Base-by-base conservation (phyloP, 2,797 vertebrate species). In the Ceyx erithaca region DNA sequence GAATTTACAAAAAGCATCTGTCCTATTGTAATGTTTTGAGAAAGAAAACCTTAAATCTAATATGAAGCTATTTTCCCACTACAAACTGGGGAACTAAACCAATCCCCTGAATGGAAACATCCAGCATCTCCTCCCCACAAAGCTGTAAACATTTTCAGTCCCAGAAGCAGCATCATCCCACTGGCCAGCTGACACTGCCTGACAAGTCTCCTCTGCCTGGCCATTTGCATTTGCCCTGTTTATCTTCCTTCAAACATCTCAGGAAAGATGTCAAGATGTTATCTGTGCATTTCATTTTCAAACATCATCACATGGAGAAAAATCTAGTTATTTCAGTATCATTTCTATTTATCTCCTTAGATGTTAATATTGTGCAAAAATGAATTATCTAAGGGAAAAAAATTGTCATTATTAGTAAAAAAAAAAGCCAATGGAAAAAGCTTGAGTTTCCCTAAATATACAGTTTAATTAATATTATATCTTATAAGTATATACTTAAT, bases 231-330 rank as follows among this genome's bases (percentile, higher is more conserved):
- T 80, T 52, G 43, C 81, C 81, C 72, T 82, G 43, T 52, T 90
- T 78, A 90, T 93, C 72, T 91, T 92, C 76, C 72, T 93, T 95
- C 92, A 90, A 95, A 89, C 81, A 78, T 92, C 88, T 94, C 92
- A 93, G 79, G 85, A 85, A 89, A 31, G 51, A 31, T 66, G 20
- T 55, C 58, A 90, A 80, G 40, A 68, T 70, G 49, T 7, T 7
- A 54, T 28, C 77, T 16, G 37, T 0, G 14, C 45, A 70, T 73
- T 91, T 88, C 9, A 54, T 69, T 92, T 93, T 85, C 64, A 84
- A 31, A 83, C 13, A 80, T 58, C 16, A 46, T 62, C 33, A 52
- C 10, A 66, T 3, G 5, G 18, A 69, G n/a, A 62, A 62, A 54
- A 20, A 82, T 26, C 54, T 62, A 62, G 23, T 51, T 94, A 82